phyloP scores from a whole-genome alignment of 2,888 invertebrate genomes.

The Ichneumoninae sp. region DNA sequence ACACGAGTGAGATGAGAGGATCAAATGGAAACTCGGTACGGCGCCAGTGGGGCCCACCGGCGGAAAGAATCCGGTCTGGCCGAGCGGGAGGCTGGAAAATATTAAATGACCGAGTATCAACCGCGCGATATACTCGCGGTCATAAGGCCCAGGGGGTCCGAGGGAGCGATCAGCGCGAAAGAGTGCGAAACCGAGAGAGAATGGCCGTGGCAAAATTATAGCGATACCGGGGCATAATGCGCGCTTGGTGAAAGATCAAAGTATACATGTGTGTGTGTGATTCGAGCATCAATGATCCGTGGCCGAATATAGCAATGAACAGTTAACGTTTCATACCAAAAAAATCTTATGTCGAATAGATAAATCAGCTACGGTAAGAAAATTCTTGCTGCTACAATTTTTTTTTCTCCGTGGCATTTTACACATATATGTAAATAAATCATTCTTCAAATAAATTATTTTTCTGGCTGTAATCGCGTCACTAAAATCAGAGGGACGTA shows the following conservation, averaged over 20 bases:
- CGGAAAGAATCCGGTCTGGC: conserved; percentile 62
- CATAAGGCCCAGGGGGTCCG: conserved; percentile 62
- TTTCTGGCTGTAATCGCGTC: not conserved
- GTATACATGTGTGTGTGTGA: conserved; percentile 15
- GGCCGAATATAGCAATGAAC: conserved; percentile 24
- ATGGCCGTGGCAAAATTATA: conserved; percentile 62
- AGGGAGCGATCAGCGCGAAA: conserved; percentile 48
- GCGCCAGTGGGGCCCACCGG: conserved; percentile 64
- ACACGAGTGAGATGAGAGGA: conserved; percentile 51
- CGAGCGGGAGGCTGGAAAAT: conserved; percentile 68
- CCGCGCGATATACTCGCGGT: conserved; percentile 50
- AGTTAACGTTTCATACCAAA: not conserved
- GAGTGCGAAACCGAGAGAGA: conserved; percentile 65
- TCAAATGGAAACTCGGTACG: conserved; percentile 55
- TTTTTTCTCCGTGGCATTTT: too few species aligned
- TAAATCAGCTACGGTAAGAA: not conserved
- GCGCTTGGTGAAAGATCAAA: conserved; percentile 46
- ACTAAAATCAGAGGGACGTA: not conserved
- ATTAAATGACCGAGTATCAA: conserved; percentile 70
- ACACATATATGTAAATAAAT: too few species aligned
- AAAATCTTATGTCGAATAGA: not conserved
- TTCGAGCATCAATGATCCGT: conserved; percentile 21
- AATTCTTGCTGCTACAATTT: not conserved
- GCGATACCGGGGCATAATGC: conserved; percentile 57
- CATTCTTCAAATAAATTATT: too few species aligned